Evolutionary conservation across 2,797 vertebrate genomes (phyloP).

Genomic region (Anableps anableps): DNA sequence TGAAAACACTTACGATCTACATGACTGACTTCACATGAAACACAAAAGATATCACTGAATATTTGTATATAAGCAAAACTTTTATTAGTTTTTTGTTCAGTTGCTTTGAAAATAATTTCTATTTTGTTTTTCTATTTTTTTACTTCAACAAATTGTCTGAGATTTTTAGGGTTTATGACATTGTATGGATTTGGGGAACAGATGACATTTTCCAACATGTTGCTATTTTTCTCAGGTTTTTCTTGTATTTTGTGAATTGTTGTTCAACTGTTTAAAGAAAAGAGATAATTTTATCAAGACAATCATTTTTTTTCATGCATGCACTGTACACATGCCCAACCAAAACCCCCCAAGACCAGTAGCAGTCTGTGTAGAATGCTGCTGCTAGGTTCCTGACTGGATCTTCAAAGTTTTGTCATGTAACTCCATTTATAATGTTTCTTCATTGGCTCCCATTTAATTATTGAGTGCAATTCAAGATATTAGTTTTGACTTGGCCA

Average conservation of each 20-base stretch:
- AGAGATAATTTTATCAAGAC: too few species aligned
- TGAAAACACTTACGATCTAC: conserved; percentile 4
- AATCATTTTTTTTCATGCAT: neutral
- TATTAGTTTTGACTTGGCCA: too few species aligned
- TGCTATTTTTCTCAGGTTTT: neutral
- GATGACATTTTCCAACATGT: neutral
- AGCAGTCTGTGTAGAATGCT: too few species aligned
- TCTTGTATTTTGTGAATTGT: neutral
- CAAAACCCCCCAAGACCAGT: too few species aligned
- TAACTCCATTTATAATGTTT: too few species aligned
- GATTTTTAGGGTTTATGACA: neutral
- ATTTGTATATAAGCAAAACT: neutral
- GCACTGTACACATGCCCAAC: too few species aligned
- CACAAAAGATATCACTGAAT: too few species aligned
- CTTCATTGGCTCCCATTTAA: too few species aligned
- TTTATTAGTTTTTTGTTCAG: neutral
- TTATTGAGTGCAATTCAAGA: too few species aligned
- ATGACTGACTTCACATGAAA: neutral
- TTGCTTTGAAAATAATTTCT: neutral
- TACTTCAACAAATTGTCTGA: neutral
- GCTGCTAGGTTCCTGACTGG: too few species aligned
- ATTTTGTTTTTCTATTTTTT: neutral
- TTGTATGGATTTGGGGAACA: neutral
- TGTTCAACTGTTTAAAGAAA: neutral
- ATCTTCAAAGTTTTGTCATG: too few species aligned